These are phyloP conservation scores for Amphiprion ocellaris DNA, from an alignment of 2,113 vertebrate species.

Conservation along the genomic window DNA sequence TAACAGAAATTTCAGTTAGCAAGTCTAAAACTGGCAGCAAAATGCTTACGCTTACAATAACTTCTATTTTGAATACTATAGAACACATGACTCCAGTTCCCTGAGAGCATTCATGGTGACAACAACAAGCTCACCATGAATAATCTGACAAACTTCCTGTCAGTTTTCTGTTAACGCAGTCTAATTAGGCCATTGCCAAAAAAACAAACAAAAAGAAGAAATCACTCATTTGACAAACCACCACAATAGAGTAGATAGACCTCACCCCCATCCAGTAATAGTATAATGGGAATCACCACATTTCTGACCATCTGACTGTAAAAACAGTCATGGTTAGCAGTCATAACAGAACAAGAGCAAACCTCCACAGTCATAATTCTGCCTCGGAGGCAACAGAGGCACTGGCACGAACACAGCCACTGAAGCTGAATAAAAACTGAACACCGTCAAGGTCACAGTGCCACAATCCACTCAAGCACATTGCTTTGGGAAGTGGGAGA, in stretches of 20 bases:
- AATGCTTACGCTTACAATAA: neutral
- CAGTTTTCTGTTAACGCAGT: slow-evolving; percentile 22
- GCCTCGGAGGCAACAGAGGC: slow-evolving; percentile 52
- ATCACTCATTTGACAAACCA: slow-evolving; percentile 34
- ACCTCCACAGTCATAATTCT: slow-evolving; percentile 62
- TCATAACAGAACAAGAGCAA: slow-evolving; percentile 66
- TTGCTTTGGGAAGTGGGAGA: slow-evolving; percentile 74
- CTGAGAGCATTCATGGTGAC: neutral
- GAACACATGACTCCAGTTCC: neutral
- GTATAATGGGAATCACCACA: slow-evolving; percentile 58
- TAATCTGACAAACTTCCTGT: slow-evolving; percentile 15
- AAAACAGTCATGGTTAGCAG: slow-evolving; percentile 65
- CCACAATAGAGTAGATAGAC: slow-evolving; percentile 35
- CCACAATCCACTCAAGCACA: slow-evolving; percentile 74
- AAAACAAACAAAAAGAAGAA: slow-evolving; percentile 9
- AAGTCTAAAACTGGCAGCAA: slow-evolving; percentile 1
- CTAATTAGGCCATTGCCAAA: slow-evolving; percentile 22
- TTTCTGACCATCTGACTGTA: slow-evolving; percentile 57
- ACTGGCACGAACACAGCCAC: slow-evolving; percentile 50
- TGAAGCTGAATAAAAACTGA: slow-evolving; percentile 70
- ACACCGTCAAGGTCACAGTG: slow-evolving; percentile 73
- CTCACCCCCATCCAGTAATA: slow-evolving; percentile 38
- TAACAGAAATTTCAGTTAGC: neutral
- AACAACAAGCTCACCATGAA: neutral
- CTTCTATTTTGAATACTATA: slow-evolving; percentile 1